phyloP scores from a whole-genome alignment of 1,140 invertebrate species.

The Anastatus disparis region DNA sequence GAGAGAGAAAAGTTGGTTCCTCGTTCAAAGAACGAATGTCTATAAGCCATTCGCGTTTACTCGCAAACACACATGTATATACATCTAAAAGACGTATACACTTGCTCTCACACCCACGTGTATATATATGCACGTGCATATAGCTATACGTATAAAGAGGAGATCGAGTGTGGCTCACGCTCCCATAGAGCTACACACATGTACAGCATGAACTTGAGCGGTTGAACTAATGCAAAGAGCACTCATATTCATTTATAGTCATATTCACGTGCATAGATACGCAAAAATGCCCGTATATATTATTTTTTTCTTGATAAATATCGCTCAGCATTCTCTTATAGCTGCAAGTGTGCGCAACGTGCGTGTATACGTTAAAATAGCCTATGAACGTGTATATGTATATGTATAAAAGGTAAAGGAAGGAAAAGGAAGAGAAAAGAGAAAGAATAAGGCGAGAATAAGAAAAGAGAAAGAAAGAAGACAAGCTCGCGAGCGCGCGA shows the following conservation, averaged over 20 bases:
- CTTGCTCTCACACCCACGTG: neutral
- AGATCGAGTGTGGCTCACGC: no score
- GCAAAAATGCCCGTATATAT: neutral
- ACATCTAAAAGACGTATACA: no score
- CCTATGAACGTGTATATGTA: no score
- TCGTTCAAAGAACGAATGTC: conserved; percentile 41
- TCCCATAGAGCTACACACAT: neutral
- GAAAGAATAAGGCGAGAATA: neutral
- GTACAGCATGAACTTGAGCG: neutral
- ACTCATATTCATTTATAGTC: conserved; percentile 16
- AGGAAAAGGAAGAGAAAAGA: neutral
- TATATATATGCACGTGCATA: neutral
- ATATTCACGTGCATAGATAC: conserved; percentile 14
- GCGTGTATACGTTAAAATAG: neutral
- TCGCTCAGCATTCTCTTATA: neutral
- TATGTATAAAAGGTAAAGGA: no score
- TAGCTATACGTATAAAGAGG: no score
- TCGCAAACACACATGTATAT: conserved; percentile 17
- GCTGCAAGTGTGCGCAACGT: neutral
- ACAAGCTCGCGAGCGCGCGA: neutral
- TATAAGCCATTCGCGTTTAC: no score
- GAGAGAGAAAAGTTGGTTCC: conserved; percentile 45
- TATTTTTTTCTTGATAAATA: conserved; percentile 17
- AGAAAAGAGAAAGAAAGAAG: neutral
- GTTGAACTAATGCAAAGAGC: no score